Evolutionary conservation across 1,140 invertebrate species (phyloP), one percentile per base, ranked within the genome.

Genomic region (Drosophila navojoa): DNA sequence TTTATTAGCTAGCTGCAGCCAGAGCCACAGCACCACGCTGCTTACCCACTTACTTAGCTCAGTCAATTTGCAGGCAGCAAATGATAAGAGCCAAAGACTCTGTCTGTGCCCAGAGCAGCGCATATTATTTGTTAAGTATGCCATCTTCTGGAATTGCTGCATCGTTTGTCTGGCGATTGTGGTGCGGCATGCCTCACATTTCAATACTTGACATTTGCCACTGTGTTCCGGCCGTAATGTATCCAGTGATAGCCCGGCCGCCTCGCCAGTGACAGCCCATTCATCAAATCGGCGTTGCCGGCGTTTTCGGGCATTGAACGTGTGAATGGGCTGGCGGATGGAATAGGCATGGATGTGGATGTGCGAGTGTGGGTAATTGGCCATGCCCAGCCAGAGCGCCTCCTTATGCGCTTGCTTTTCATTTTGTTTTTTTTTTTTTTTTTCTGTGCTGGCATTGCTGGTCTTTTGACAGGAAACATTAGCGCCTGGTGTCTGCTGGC

Each of bases 321-420:
- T 75, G 71, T 64, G 75, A 77, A 75, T 71, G 71, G 64, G 59
- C 63, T 66, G 59, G 27, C 40, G 50, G 35, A 44, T 59, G 29
- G 7, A 32, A 11, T 6, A 29, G 22, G 55, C 47, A 47, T 49
- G n/a, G 53, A 16, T 4, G 3, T 32, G 25, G 38, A n/a, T n/a
- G n/a, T n/a, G n/a, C 45, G 32, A 27, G 64, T 63, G 58, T 72
- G 69, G 58, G 71, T 86, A 86, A 86, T 86, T 86, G 82, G 79
- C 62, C 82, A 25, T 16, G 29, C 52, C 50, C 35, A 38, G 44
- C 54, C 50, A 35, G 45, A 16, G 35, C 16, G 11, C 32, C 25
- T 49, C 58, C 44, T 32, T 60, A 19, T 42, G 52, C 40, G 40
- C 42, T 45, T 1, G 19, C 19, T 22, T 22, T 3, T 22, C 19